These are phyloP conservation scores for Okapia johnstoni DNA, from an alignment of 2,113 vertebrate species.

Conservation along the genomic window DNA sequence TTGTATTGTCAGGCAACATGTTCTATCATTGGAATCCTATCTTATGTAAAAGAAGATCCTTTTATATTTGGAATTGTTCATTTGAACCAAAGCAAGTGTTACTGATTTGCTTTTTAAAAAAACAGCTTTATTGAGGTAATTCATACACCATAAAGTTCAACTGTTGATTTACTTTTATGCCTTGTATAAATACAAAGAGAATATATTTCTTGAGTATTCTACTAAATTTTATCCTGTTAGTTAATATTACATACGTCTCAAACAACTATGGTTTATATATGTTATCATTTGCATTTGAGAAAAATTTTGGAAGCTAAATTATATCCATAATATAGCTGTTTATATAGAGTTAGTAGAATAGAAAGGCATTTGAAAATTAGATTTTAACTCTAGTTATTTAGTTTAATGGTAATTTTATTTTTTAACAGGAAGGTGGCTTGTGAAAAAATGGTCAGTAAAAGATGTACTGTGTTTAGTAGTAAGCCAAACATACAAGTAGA, in stretches of 20 bases:
- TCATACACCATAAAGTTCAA: neutral
- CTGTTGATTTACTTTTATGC: neutral
- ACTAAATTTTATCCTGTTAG: slow-evolving; percentile 5
- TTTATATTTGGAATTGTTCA: slow-evolving; percentile 40
- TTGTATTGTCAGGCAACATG: slow-evolving; percentile 44
- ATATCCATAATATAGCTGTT: neutral
- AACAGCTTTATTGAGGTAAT: slow-evolving; percentile 5
- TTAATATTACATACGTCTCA: neutral
- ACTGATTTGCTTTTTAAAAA: neutral
- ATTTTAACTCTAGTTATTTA: neutral
- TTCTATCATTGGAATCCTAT: slow-evolving; percentile 54
- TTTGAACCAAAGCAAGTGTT: slow-evolving; percentile 54
- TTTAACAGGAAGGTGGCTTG: neutral
- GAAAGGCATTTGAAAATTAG: neutral
- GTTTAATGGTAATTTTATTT: neutral
- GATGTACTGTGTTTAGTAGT: neutral
- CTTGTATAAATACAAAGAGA: neutral
- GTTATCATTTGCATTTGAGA: neutral
- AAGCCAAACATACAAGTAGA: neutral
- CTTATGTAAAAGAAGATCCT: slow-evolving; percentile 38
- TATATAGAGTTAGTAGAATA: neutral
- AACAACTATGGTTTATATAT: slow-evolving; percentile 1
- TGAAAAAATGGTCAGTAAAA: neutral
- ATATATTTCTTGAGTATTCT: slow-evolving; percentile 27
- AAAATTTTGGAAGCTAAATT: neutral